Evolutionary conservation across 2,113 vertebrate species (phyloP), one percentile per base, ranked within the genome.

Genomic region (Dicaeum eximium): DNA sequence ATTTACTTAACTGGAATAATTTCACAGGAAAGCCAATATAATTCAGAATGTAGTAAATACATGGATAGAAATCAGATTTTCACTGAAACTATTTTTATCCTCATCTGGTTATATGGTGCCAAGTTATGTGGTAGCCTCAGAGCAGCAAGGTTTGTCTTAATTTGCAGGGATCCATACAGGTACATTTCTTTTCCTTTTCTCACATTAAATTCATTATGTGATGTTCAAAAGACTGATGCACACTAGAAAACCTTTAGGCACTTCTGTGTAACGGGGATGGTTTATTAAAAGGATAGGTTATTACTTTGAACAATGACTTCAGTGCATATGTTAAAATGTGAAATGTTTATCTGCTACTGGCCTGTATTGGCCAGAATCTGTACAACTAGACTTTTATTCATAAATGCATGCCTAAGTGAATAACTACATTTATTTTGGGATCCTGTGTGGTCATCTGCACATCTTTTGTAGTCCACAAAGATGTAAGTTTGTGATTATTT

Each of bases 211-310:
- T 73, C 50, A 73, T 80, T 81, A 92, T 65, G 45, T 65, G 73
- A 66, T 83, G 88, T 95, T 95, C 88, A 75, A 94, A 93, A 95
- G 45, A 84, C 62, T 53, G 84, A 96, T 97, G 95, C 30, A 80
- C 57, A 42, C 60, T 93, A 57, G 92, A 93, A 84, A 95, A 90
- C 90, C 92, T 94, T 83, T 88, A 96, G 94, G 92, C 69, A 42
- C 58, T 94, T 92, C 88, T 62, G 50, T 45, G 79, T 83, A 95
- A 81, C 96, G 33, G 54, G 53, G 75, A 93, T 37, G 86, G 88
- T 80, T 95, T 96, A 95, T 97, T 92, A 96, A 80, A 97, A 92
- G 65, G 75, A 77, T 93, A 86, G 83, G 88, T 91, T 93, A 53
- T 96, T 94, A 70, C 86, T 96, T 80, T 94, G 88, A 83, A 92